phyloP scores from a whole-genome alignment of 2,113 vertebrate species.

The Petroica traversi region DNA sequence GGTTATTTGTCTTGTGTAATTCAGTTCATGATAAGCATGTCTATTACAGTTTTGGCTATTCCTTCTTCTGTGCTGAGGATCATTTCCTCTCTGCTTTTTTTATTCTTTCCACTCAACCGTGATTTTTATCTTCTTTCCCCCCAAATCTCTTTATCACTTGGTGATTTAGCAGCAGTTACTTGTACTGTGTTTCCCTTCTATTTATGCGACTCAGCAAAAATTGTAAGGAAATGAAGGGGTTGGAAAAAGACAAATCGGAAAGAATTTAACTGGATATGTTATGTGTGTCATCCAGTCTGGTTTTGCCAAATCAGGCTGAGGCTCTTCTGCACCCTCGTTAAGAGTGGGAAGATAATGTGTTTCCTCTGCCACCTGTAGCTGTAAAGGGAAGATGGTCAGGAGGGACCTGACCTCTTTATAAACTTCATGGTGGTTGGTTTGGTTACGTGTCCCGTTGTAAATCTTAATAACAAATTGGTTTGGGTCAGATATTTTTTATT shows the following conservation, averaged over 20 bases:
- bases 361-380: not conserved
- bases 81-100: not conserved
- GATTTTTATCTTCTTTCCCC: not conserved
- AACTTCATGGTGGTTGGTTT: not conserved
- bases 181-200: not conserved
- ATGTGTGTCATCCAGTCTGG: not conserved
- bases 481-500: not conserved
- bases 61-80: not conserved
- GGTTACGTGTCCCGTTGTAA: not conserved
- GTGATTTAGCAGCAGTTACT: not conserved
- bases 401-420: not conserved
- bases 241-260: not conserved
- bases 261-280: not conserved
- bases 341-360: not conserved
- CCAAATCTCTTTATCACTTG: not conserved
- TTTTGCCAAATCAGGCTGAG: not conserved
- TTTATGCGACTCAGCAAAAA: not conserved
- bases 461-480: not conserved
- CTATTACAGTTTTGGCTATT: not conserved
- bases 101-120: not conserved
- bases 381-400: not conserved
- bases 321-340: fast-evolving
- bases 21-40: not conserved
- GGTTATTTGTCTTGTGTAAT: not conserved
- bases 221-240: not conserved